Evolutionary conservation across 2,888 invertebrate species (phyloP), one percentile per base, ranked within the genome.

Genomic region (Crioceris asparagi): DNA sequence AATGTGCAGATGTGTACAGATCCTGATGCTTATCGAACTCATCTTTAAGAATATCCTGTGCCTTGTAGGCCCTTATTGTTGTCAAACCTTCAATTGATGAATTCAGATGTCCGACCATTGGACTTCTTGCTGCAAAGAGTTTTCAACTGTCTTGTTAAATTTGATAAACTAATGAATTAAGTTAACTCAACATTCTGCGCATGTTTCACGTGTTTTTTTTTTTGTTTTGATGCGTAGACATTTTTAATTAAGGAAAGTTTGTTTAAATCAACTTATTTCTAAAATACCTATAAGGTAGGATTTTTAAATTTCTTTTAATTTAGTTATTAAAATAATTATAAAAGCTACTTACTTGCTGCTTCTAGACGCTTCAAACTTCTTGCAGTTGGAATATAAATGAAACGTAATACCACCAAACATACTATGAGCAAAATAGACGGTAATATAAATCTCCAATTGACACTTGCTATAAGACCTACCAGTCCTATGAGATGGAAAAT

Each of bases 401-500:
- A 25, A 29, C 54, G 32, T 10, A 53, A 17, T 5, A 44, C 7
- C 4, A 45, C 31, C 17, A 51, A 39, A 27, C 40, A 37, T 6
- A 39, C 7, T 6, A 46, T 39, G 2, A 54, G 35, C 5, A 48
- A 31, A 2, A 35, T 16, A 2, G 50, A 42, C 10, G 52, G 51
- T 17, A 53, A 32, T n/a, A 53, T 17, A 30, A 53, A 54, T 17
- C 57, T 35, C 79, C 52, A 12, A 79, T 69, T 66, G 72, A 72
- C n/a, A 76, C 77, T 53, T 6, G 51, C 44, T 11, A 54, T 50
- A 18, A 56, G 35, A n/a, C 41, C 43, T 4, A 52, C 33, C 4
- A 49, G 40, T 11, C 53, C 53, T 26, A 31, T 27, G 26, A 39
- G 23, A 23, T 38, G 38, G 21, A 39, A 40, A 11, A 32, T 1